Evolutionary conservation across 2,113 vertebrate species (phyloP).

Genomic region (Scomber japonicus): DNA sequence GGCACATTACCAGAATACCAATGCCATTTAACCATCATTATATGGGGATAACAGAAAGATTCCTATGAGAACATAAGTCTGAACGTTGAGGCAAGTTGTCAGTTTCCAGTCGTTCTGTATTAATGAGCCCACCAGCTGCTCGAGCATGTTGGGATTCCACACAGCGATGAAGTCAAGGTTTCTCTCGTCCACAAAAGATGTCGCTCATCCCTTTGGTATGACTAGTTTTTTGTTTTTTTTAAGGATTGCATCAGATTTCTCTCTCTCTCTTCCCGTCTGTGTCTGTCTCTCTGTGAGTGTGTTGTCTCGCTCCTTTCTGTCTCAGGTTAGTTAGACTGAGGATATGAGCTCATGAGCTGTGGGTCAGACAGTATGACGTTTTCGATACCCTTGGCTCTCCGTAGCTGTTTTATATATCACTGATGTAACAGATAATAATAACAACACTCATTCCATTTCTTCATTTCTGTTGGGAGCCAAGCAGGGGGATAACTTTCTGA

Average conservation of each 20-base stretch:
- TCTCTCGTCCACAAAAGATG: conserved; percentile 65
- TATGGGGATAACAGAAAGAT: conserved; percentile 48
- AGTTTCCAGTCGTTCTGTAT: conserved; percentile 61
- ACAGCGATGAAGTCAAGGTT: conserved; percentile 71
- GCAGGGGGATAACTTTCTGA: conserved; percentile 33
- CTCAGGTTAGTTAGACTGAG: conserved; percentile 59
- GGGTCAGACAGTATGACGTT: conserved; percentile 70
- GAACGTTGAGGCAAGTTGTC: conserved; percentile 26
- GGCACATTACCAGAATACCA: conserved; percentile 40
- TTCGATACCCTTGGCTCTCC: conserved; percentile 12
- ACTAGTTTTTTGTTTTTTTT: conserved; percentile 46
- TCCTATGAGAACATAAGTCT: conserved; percentile 41
- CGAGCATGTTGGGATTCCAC: conserved; percentile 73
- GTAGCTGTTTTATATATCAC: conserved; percentile 49
- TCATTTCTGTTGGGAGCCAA: conserved; percentile 31
- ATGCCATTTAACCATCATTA: conserved; percentile 33
- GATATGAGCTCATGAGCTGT: conserved; percentile 66
- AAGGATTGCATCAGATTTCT: conserved; percentile 73
- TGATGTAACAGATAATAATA: conserved; percentile 67
- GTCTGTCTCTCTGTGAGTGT: neutral
- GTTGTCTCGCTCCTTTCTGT: neutral
- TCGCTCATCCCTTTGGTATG: conserved; percentile 76
- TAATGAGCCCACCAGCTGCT: conserved; percentile 76
- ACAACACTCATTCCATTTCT: conserved; percentile 45
- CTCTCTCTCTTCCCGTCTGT: neutral